Evolutionary conservation across 2,113 vertebrate species (phyloP), one percentile per base, ranked within the genome.

Genomic region (Psilopsiagon aurifrons): DNA sequence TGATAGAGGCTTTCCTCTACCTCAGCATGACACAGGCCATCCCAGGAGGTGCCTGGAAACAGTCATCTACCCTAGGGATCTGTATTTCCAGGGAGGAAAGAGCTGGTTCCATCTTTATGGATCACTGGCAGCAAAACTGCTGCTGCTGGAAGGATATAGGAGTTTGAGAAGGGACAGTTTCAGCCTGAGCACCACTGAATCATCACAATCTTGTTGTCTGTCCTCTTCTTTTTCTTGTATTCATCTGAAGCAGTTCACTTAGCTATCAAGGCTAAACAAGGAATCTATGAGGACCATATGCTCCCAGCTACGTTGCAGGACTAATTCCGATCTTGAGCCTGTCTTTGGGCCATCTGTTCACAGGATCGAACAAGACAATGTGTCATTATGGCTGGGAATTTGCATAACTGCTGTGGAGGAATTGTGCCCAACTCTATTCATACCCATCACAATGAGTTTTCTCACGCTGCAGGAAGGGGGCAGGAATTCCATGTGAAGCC

Each of bases 211-310:
- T 55, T 83, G 67, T 28, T 68, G 89, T 86, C 39, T 10, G 66
- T 75, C 49, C 39, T 80, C 54, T 44, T 73, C 24, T 86, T 81
- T 74, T 51, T 22, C 73, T 66, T 74, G 47, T 55, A 35, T 87
- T 79, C 44, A 54, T 69, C 88, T 77, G 47, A 43, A 92, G 62
- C 7, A 12, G 13, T 54, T 95, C 92, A 24, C 75, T 89, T 62
- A 15, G 74, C 84, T 86, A 52, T 73, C 62, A 80, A 83, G 59
- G 76, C 90, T 94, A 25, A 91, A 60, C 71, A 71, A 76, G 23
- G 14, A 66, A 75, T 79, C 94, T 52, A 76, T 15, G 71, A 91
- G 54, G 82, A 67, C 94, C 93, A 92, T 97, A 96, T 88, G 90
- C 80, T 96, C 35, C 39, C 68, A 1, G 78, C 27, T 11, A 33